phyloP scores from a whole-genome alignment of 2,797 vertebrate genomes.

The Chiroxiphia lanceolata region DNA sequence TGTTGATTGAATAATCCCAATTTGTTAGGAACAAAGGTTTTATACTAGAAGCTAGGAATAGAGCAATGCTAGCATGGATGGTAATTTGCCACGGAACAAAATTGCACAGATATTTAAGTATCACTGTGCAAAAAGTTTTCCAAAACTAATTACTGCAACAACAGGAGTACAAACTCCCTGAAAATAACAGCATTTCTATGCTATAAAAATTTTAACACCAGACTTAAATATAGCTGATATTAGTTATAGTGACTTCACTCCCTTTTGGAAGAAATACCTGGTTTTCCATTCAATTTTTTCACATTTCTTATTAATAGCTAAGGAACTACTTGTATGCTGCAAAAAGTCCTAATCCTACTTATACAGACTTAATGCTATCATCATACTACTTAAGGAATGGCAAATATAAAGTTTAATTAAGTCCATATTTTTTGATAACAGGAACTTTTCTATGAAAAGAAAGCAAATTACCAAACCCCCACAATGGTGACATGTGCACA shows the following conservation, averaged over 20 bases:
- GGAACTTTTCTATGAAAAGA: neutral
- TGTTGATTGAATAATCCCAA: neutral
- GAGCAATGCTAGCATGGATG: neutral
- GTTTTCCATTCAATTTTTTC: neutral
- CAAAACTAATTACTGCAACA: neutral
- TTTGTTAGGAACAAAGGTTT: neutral
- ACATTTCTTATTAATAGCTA: neutral
- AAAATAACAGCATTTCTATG: neutral
- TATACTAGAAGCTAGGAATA: neutral
- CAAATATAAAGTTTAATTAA: neutral
- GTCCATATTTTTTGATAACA: neutral
- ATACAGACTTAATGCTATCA: neutral
- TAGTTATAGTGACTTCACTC: neutral
- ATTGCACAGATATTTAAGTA: neutral
- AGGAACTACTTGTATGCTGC: neutral
- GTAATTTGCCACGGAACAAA: neutral
- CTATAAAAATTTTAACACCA: neutral
- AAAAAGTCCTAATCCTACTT: neutral
- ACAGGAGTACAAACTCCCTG: rapidly evolving
- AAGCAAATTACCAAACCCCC: rapidly evolving
- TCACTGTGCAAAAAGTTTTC: neutral
- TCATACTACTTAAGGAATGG: neutral
- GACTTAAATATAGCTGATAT: neutral
- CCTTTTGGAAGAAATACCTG: neutral
- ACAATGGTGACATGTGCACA: rapidly evolving